Percentiles rank a stretch among this genome's conserved stretches.
Evolutionary conservation across 2,113 vertebrate genomes (phyloP).

Genomic region (Diphyllodes magnificus): DNA sequence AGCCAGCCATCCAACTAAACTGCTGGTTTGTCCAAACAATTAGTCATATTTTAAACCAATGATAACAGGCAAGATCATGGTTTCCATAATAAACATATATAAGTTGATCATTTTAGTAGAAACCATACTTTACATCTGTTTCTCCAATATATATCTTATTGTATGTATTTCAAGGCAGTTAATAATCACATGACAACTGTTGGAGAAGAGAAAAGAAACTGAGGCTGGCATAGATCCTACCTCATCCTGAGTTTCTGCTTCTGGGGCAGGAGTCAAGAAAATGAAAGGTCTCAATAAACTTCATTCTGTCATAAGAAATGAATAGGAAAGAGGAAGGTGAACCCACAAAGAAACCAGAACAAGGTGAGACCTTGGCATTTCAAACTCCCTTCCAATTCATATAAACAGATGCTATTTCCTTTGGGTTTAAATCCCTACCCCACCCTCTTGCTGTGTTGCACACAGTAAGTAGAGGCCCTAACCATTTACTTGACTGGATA

Average conservation of each 20-base stretch:
- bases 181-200: neutral
- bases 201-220: neutral
- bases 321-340: neutral
- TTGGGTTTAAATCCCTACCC: neutral
- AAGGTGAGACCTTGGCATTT: neutral
- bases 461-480: neutral
- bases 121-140: neutral
- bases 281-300: neutral
- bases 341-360: slow-evolving; percentile 11
- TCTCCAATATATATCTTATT: neutral
- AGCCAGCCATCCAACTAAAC: slow-evolving; percentile 19
- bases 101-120: neutral
- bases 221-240: neutral
- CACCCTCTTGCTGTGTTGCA: neutral
- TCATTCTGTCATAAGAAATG: neutral
- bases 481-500: neutral
- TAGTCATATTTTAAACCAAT: slow-evolving; percentile 41
- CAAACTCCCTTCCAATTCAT: neutral
- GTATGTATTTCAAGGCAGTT: neutral
- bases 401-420: neutral
- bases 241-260: neutral
- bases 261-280: neutral
- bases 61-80: neutral
- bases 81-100: slow-evolving; percentile 32
- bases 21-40: slow-evolving; percentile 14